phyloP scores from a whole-genome alignment of 2,797 vertebrate species.

The Spinus pinus region DNA sequence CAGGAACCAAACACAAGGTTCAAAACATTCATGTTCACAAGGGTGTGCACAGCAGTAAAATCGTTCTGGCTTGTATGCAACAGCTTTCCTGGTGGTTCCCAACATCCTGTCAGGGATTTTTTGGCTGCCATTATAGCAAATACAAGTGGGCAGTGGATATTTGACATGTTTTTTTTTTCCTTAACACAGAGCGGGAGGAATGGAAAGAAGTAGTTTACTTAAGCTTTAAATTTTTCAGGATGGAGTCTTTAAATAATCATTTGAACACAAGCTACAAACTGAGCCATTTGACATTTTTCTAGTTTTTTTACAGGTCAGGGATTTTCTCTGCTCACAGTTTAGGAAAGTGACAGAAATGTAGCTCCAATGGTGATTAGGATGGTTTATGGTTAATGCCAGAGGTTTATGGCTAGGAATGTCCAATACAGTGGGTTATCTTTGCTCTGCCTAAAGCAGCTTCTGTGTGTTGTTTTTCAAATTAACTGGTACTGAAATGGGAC shows the following conservation, averaged over 20 bases:
- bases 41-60: background rate
- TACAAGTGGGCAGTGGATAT: background rate
- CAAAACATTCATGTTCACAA: background rate
- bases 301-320: slow-evolving; percentile 11
- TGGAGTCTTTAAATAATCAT: slow-evolving; percentile 48
- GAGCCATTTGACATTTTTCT: slow-evolving; percentile 32
- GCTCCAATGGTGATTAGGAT: background rate
- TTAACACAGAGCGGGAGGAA: background rate
- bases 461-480: background rate
- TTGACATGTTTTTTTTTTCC: background rate
- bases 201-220: slow-evolving; percentile 3
- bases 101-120: background rate
- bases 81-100: background rate
- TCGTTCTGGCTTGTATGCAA: background rate
- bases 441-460: background rate
- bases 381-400: slow-evolving; percentile 25
- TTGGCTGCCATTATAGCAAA: background rate
- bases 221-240: slow-evolving; percentile 42
- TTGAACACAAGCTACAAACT: slow-evolving; percentile 11
- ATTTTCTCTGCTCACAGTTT: slow-evolving; percentile 13
- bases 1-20: background rate
- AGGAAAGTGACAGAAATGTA: background rate
- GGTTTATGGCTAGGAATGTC: background rate
- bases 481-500: background rate
- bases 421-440: background rate